Evolutionary conservation across 2,888 invertebrate species (phyloP), one percentile per base, ranked within the genome.

Genomic region (Malacosoma neustria): DNA sequence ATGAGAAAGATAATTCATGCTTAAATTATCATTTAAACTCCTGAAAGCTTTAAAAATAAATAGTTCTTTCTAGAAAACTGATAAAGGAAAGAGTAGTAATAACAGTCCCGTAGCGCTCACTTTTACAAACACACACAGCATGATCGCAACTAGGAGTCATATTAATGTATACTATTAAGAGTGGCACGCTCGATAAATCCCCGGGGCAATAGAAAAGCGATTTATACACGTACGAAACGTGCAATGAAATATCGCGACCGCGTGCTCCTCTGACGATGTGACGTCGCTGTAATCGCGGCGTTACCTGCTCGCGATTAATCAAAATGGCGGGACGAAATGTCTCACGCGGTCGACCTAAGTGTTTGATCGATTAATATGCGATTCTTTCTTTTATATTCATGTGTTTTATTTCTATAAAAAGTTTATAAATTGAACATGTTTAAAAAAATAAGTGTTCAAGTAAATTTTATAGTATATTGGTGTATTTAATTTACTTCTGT

Each of bases 111-210:
- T 5, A 22, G 22, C 22, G 9, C 22, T 5, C 9, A 22, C 9
- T 22, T 22, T 22, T 22, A 22, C 9, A 22, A 22, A 22, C 22
- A 22, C 9, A 50, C 36, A 42, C 41, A 40, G 39, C 46, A 46
- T 50, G 45, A 37, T 37, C 43, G 45, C 51, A 55, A 40, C 51
- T 46, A 54, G 59, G 61, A 56, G 57, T 66, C 55, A 68, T 74
- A 76, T 73, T 73, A 74, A 75, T 74, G 68, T 57, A 52, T 37
- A 59, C 73, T 71, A 76, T 77, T 76, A 76, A 61, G 57, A 53
- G 48, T 44, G 41, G 56, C 54, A 55, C 64, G 64, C 56, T 55
- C 67, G 57, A 67, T 69, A 66, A 69, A 71, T 54, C 46, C 57
- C 62, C 59, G 46, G 58, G 38, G 70, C 71, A 66, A 72, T 72